Base-by-base conservation (phyloP, 2,113 vertebrate genomes). In the Kryptolebias marmoratus region DNA sequence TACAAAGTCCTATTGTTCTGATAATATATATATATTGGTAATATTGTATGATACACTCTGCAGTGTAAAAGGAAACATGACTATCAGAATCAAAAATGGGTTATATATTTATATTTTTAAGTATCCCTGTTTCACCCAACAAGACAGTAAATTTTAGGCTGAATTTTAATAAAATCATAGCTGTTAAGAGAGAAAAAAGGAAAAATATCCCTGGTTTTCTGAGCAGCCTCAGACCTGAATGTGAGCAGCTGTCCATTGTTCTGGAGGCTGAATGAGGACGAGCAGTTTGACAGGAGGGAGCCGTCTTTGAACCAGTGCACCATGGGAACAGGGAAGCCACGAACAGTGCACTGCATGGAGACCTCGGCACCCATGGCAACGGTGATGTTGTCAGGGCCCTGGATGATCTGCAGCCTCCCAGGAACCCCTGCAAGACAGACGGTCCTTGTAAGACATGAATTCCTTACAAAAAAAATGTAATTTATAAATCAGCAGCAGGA, bases 291-390 rank as follows among this genome's bases (percentile, higher is more conserved):
- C 83, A 94, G 84, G 48, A 79, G 81, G 71, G 76, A 73, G 69
- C 77, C 87, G 82, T 94, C 91, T 91, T 93, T 95, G 90, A 93
- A 94, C 94, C 94, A 94, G 65, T 86, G 90, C 75, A 95, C 91
- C 80, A 84, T 87, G 76, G 93, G 92, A 90, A 88, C 77, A 11
- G 92, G 93, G 71, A 88, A 90, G 61, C 94, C 93, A 10, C 31
- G 77, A 15, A 93, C 89, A 22, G 76, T 49, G 45, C 93, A 94
- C 55, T 73, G 88, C 79, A 95, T 86, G 76, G 62, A 86, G 39
- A 91, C 89, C 65, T 91, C 76, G 11, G 76, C 87, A 86, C 88
- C 92, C 58, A 73, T 73, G 45, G 88, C 82, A 57, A 91, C 89
- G 0, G 93, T 94, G 78, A 84, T 81, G 82, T 93, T 93, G 65